Evolutionary conservation across 2,888 invertebrate genomes (phyloP), one percentile per base, ranked within the genome.

Genomic region (Aproaerema taeniolella): DNA sequence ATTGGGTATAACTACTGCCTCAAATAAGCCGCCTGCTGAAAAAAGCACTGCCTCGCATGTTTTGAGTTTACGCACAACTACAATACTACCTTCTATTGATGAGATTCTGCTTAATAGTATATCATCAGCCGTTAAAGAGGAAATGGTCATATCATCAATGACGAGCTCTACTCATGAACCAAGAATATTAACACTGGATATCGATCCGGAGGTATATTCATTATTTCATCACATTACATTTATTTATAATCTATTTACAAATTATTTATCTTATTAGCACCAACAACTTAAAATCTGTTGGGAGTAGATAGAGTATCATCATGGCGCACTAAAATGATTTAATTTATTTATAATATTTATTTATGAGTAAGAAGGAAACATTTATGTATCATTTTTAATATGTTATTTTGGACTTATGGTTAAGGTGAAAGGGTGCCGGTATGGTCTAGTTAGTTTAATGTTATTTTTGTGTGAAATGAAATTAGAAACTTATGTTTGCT

Each of bases 31-130:
- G 70, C 70, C 70, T 64, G 67, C 76, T 81, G 80, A 80, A 75
- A 78, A 72, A 78, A 85, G 80, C 82, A 87, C 87, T 76, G 82
- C 83, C 78, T 86, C 83, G 79, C 86, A 87, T 81, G 87, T 87
- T 74, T 78, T 82, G 68, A 85, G 81, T 81, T 80, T 85, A 74
- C 83, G 82, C 79, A 86, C 87, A 68, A 71, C 85, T 69, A 81
- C 88, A 72, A 88, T 88, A 79, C 75, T 89, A 73, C 88, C 89
- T 66, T 86, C 87, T 69, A 71, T 89, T 77, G 86, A 88, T 67
- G 89, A 89, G 70, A 86, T 90, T 74, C 77, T 90, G 77, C 88
- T 88, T 76, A 89, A 88, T 76, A 89, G 87, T 83, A 82, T 89
- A 66, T 83, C 89, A 65, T 85, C 88, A 58, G 89, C 89, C 52